Evolutionary conservation across 2,888 invertebrate species (phyloP), one percentile per base, ranked within the genome.

Genomic region (Bombylius major): DNA sequence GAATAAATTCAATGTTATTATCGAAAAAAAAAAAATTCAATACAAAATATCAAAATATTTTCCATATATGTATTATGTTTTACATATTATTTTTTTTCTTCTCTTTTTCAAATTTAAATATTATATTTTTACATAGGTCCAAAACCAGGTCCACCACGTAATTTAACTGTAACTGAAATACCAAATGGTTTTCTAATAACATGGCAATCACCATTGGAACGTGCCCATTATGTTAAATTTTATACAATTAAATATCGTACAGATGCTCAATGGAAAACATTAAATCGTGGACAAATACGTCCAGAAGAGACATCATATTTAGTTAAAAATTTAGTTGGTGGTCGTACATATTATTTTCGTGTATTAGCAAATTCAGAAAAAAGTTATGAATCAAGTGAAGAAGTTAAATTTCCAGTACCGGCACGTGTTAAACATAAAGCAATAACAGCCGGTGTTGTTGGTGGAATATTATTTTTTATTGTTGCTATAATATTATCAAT

Each of bases 401-500:
- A 87, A 76, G 85, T 91, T 67, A 88, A 87, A 77, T 93, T 87
- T 77, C 83, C 88, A 46, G 90, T 93, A 67, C 92, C 92, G 64
- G 90, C 90, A 62, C 82, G 91, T 60, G 91, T 92, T 65, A 92
- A 92, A 76, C 91, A 92, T 79, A 92, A 92, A 83, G 93, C 93
- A 64, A 92, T 94, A 75, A 93, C 92, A 60, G 95, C 96, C 68
- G 96, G 95, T 62, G 91, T 96, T 68, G 93, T 96, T 65, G 96
- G 96, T 67, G 96, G 96, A 64, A 87, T 97, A 69, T 82, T 96
- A 72, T 96, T 97, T 82, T 93, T 96, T 82, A 89, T 96, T 71
- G 94, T 96, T 70, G 94, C 95, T 75, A 93, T 96, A 77, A 92
- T 96, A 71, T 84, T 97, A 69, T 94, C 95, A 67, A 89, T 96